A percentile compares a stretch with the other conserved stretches of the same genome.
These are phyloP conservation scores for Struthio camelus DNA, from an alignment of 2,113 vertebrate genomes.

Conservation along the genomic window DNA sequence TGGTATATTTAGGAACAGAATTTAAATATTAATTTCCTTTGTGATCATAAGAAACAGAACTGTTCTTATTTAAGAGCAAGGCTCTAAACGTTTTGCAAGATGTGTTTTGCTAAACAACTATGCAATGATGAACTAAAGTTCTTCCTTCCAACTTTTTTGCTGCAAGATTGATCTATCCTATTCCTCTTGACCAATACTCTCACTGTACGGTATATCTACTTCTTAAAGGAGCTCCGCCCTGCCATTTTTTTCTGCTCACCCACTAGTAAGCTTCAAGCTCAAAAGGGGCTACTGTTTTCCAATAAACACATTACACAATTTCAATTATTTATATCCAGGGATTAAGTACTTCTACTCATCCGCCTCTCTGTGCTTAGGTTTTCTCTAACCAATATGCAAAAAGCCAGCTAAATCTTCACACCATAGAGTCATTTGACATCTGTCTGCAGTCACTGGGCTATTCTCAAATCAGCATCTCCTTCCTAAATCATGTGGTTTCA, in stretches of 20 bases:
- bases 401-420: background rate
- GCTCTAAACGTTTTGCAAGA: background rate
- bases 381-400: background rate
- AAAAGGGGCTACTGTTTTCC: background rate
- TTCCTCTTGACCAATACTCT: background rate
- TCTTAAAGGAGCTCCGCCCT: background rate
- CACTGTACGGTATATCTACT: background rate
- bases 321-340: background rate
- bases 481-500: background rate
- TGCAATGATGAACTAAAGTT: background rate
- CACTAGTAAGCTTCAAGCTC: background rate
- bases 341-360: background rate
- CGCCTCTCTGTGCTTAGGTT: background rate
- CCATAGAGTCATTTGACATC: background rate
- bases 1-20: background rate
- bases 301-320: background rate
- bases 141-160: background rate
- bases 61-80: background rate
- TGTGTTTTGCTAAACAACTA: background rate
- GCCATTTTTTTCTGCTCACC: background rate
- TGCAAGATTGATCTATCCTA: background rate
- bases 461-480: background rate
- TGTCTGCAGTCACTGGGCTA: background rate
- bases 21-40: background rate
- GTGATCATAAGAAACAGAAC: background rate